Percentiles rank a stretch among this genome's conserved stretches.
phyloP scores from a whole-genome alignment of 2,888 invertebrate species.

The Acanthosepion pharaonis region DNA sequence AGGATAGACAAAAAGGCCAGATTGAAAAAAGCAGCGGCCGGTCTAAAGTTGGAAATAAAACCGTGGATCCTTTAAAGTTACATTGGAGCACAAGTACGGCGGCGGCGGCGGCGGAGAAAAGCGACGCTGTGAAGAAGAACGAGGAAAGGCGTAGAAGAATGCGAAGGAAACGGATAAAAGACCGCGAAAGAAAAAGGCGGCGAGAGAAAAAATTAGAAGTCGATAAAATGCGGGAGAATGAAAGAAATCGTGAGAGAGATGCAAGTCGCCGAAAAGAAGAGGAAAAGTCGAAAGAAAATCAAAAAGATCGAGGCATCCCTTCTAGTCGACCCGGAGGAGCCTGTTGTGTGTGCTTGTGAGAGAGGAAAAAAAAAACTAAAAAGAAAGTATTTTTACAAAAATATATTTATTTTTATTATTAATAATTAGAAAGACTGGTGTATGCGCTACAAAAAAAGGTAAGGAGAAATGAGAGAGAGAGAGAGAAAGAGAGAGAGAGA shows the following conservation, averaged over 20 bases:
- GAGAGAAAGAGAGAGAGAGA: background rate
- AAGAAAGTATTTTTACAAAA: too few relatives aligned
- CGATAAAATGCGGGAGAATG: background rate
- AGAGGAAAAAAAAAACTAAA: background rate
- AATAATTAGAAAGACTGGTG: too few relatives aligned
- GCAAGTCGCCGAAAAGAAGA: background rate
- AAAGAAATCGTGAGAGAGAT: background rate
- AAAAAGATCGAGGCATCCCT: background rate
- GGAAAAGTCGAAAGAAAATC: background rate
- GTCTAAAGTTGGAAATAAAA: background rate
- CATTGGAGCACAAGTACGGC: background rate
- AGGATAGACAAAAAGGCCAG: background rate
- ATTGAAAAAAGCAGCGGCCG: background rate
- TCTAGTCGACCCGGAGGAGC: background rate
- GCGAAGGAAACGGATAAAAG: background rate
- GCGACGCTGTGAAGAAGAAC: background rate
- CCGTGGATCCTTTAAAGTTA: conserved; percentile 4
- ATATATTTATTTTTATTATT: too few relatives aligned
- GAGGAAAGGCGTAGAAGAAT: background rate
- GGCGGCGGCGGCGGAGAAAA: background rate
- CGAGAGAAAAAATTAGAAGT: background rate
- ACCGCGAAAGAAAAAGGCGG: background rate
- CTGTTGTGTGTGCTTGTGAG: conserved; percentile 34
- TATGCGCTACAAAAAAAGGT: background rate
- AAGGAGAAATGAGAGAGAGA: background rate